Conservation (phyloP, 2,113 vertebrate genomes). For the Antennarius striatus region DNA sequence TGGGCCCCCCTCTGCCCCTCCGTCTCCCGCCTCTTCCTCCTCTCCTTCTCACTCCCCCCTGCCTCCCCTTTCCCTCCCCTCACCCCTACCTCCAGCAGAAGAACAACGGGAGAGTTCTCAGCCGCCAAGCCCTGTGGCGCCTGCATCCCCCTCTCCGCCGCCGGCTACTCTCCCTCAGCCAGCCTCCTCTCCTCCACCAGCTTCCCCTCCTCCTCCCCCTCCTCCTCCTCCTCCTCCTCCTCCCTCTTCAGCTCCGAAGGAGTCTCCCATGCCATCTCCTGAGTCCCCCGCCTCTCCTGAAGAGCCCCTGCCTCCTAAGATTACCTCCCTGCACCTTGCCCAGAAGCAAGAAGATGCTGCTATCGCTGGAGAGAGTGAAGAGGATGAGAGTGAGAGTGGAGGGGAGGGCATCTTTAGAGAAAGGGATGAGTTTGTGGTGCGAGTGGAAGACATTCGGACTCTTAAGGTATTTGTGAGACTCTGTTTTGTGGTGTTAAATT, state of each 20-base stretch:
- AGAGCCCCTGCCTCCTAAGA: slow-evolving; percentile 75
- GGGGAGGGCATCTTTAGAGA: slow-evolving; percentile 92
- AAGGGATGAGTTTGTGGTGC: slow-evolving; percentile 92
- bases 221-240: slow-evolving; percentile 46
- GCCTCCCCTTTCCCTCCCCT: slow-evolving; percentile 68
- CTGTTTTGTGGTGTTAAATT: no score
- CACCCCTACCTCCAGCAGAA: slow-evolving; percentile 67
- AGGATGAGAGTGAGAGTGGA: slow-evolving; percentile 89
- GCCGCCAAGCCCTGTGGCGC: slow-evolving; percentile 52
- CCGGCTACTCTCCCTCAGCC: slow-evolving; percentile 35
- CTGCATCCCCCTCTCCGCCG: slow-evolving; percentile 46
- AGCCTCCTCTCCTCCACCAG: slow-evolving; percentile 40
- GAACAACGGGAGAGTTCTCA: slow-evolving; percentile 67
- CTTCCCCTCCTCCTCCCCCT: slow-evolving; percentile 24
- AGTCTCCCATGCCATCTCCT: slow-evolving; percentile 63
- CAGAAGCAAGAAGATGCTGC: slow-evolving; percentile 91
- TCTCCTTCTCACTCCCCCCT: slow-evolving; percentile 67
- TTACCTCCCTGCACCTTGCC: slow-evolving; percentile 86
- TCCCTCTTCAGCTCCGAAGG: slow-evolving; percentile 49
- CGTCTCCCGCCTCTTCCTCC: slow-evolving; percentile 58
- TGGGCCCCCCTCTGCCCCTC: slow-evolving; percentile 64
- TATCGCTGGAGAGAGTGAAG: slow-evolving; percentile 90
- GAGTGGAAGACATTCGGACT: slow-evolving; percentile 88
- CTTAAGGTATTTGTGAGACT: slow-evolving; percentile 80
- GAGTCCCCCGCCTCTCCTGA: slow-evolving; percentile 74